Base-by-base conservation (phyloP, 2,113 vertebrate genomes). In the Scortum barcoo region DNA sequence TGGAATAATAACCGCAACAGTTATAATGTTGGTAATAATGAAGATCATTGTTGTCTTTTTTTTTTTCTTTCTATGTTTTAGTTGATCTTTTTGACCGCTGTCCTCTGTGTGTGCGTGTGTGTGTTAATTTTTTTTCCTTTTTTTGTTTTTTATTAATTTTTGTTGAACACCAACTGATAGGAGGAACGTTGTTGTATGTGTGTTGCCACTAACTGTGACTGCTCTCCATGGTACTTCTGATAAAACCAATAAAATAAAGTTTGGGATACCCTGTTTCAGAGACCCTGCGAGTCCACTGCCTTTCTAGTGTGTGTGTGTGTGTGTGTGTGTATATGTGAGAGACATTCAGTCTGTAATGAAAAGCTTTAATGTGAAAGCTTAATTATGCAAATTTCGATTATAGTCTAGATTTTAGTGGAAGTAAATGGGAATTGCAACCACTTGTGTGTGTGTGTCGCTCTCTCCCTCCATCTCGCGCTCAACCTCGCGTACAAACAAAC, bases 231-330 rank as follows among this genome's bases (percentile, higher is more conserved):
- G 91, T 95, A 95, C 93, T 94, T 95, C 94, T 94, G 91, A 95
- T 93, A 93, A 95, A 87, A 89, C 87, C 87, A 93, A 94, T 94
- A 93, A 96, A 96, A 95, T 95, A 95, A 96, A 95, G 95, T 95
- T 95, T 95, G 95, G 93, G 92, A 95, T 95, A 95, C 93, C 94
- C 93, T 95, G 95, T 95, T 96, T 95, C 92, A 94, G 93, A 94
- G 91, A 91, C 66, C 82, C 40, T 44, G 22, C 4, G 89, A 76
- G 44, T 91, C 83, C 62, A 78, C 58, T 88, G 76, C 58, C 77
- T 92, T 75, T 87, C 24, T 87, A n/a, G 14, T 19, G 3, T 76
- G 26, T 72, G 9, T 66, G 17, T 75, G 60, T 66, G 65, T 67
- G 30, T 54, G 58, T 51, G 60, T 60, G 40, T 42, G 42, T 73